A percentile compares a stretch with the other conserved stretches of the same genome.
These are phyloP conservation scores for Phyllopteryx taeniolatus DNA, from an alignment of 2,113 vertebrate species.

Conservation along the genomic window DNA sequence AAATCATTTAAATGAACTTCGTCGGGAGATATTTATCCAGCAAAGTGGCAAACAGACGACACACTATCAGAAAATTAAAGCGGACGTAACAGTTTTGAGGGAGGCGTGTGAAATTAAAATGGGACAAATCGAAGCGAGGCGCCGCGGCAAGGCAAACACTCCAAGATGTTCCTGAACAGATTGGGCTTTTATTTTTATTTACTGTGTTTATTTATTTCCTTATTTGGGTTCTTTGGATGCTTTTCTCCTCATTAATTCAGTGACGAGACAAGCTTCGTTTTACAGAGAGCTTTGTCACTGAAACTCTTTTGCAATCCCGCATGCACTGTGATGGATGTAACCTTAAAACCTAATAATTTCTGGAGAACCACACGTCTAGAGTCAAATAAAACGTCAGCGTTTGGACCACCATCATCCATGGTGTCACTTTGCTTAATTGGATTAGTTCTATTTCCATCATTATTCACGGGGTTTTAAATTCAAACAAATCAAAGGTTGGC, in stretches of 20 bases:
- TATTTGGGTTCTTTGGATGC: slow-evolving; percentile 18
- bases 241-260: slow-evolving; percentile 32
- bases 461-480: too few relatives aligned
- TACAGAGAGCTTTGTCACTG: neutral
- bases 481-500: too few relatives aligned
- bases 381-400: too few relatives aligned
- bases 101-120: slow-evolving; percentile 47
- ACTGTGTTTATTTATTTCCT: neutral
- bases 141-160: slow-evolving; percentile 31
- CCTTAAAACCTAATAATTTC: neutral
- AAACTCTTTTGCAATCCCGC: neutral
- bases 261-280: slow-evolving; percentile 5
- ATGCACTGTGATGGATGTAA: neutral
- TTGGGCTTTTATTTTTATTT: slow-evolving; percentile 22
- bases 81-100: slow-evolving; percentile 36
- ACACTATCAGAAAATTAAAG: slow-evolving; percentile 69
- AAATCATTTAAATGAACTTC: slow-evolving; percentile 71
- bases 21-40: slow-evolving; percentile 59
- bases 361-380: neutral
- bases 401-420: too few relatives aligned
- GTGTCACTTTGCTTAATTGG: too few relatives aligned
- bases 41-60: slow-evolving; percentile 50
- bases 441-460: too few relatives aligned
- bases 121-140: slow-evolving; percentile 42
- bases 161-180: slow-evolving; percentile 43